Evolutionary conservation across 2,888 invertebrate species (phyloP), one percentile per base, ranked within the genome.

Genomic region (Microplitis deprimator): DNA sequence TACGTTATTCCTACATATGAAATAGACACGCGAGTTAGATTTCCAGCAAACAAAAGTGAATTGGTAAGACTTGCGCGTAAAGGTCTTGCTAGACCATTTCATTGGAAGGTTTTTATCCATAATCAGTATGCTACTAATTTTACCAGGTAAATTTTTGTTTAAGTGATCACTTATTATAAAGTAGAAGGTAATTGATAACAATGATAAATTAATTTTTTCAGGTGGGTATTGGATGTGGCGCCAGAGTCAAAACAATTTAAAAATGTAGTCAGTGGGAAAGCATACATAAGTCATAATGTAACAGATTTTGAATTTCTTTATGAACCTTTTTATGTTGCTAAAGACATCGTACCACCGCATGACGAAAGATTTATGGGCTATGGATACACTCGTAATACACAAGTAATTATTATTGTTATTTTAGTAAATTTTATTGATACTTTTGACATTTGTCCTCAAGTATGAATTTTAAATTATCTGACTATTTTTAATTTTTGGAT

Each of bases 111-210:
- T 79, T 97, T 97, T 89, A 96, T 96, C 84, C 96, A 96, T 89
- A 97, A 97, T 89, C 97, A 97, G 89, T 96, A 93, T 86, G 97
- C 97, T 6, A 97, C 97, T 0, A 97, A 97, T 90, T 96, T 97
- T 89, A 93, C 96, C 60, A 94, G 94, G 96, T 96, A 6, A 62
- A n/a, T 62, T 17, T 20, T 62, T 62, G 29, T 29, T 29, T 29
- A 2, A 20, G 29, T 29, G 29, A 29, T 29, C 29, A 29, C 29
- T 29, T 29, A 29, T 29, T 29, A 2, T 29, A 29, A 29, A 29
- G 29, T 29, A 29, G 29, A 29, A 29, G 29, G 29, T 29, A 4
- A 4, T 29, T 29, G 29, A 29, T 29, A 2, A 29, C 3, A 29
- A 29, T 29, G 29, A 5, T 13, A 13, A 13, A 50, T 13, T 0